These are phyloP conservation scores for Limosa lapponica DNA, from an alignment of 2,797 vertebrate species.

Conservation along the genomic window DNA sequence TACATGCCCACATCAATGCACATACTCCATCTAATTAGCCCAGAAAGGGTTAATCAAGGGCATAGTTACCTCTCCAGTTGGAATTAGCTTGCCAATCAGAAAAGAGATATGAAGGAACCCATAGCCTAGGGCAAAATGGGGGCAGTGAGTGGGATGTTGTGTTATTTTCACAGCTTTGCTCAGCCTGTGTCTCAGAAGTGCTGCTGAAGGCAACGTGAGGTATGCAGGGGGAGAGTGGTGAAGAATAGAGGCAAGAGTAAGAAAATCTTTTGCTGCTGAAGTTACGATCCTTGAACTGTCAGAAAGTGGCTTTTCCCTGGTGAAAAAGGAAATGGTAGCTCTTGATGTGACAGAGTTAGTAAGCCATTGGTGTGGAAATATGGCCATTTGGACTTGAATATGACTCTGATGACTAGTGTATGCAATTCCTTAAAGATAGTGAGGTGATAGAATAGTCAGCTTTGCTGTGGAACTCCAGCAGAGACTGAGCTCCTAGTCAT, in stretches of 20 bases:
- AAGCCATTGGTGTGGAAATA: background rate
- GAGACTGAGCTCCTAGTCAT: background rate
- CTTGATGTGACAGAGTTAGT: background rate
- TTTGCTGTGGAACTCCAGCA: background rate
- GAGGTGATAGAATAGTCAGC: background rate
- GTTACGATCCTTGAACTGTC: background rate
- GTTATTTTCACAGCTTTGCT: background rate
- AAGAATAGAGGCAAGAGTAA: background rate
- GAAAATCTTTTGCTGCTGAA: background rate
- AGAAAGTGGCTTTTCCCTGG: background rate
- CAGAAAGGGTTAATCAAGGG: conserved; percentile 7
- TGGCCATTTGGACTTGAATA: background rate
- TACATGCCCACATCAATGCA: background rate
- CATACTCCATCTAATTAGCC: background rate
- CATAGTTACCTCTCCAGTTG: background rate
- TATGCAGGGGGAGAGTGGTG: background rate
- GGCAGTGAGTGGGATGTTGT: background rate
- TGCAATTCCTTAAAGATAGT: background rate
- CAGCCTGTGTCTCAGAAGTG: background rate
- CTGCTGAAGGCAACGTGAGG: background rate
- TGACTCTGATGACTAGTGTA: background rate
- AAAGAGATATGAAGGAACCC: background rate
- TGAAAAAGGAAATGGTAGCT: background rate
- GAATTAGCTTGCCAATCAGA: background rate
- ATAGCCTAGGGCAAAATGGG: background rate